phyloP scores from a whole-genome alignment of 2,888 invertebrate genomes.

The Parthenolecanium corni region DNA sequence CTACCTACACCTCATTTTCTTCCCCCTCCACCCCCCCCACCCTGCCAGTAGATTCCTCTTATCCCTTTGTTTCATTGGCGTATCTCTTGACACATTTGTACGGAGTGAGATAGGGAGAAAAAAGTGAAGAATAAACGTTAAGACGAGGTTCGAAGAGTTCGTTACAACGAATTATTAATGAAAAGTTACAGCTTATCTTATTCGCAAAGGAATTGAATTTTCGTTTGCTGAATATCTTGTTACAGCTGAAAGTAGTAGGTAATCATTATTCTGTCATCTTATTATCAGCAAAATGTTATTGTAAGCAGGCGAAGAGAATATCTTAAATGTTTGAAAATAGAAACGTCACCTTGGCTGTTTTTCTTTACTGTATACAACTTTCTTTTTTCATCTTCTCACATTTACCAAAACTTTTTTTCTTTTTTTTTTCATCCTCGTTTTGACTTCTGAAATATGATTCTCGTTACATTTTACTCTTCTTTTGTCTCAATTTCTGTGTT shows the following conservation, averaged over 20 bases:
- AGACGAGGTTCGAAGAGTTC: neutral
- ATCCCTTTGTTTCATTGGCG: too few species aligned
- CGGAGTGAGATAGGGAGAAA: neutral
- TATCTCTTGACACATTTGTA: too few species aligned
- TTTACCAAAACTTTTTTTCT: too few species aligned
- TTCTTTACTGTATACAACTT: neutral
- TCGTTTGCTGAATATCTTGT: conserved; percentile 4
- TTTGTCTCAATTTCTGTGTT: too few species aligned
- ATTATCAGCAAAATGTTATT: neutral
- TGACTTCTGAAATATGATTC: too few species aligned
- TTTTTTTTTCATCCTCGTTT: too few species aligned
- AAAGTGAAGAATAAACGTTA: neutral
- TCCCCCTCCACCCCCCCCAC: too few species aligned
- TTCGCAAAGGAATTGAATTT: conserved; percentile 1
- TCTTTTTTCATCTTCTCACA: too few species aligned
- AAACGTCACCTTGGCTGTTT: neutral
- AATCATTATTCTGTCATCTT: conserved; percentile 4
- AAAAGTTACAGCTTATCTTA: neutral
- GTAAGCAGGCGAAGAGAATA: too few species aligned
- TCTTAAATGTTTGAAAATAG: neutral
- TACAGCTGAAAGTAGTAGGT: conserved; percentile 5
- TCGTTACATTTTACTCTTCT: too few species aligned
- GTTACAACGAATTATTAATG: neutral
- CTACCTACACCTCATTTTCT: too few species aligned
- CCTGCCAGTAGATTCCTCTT: too few species aligned